phyloP scores from a whole-genome alignment of 2,888 invertebrate species.

The Noctua comes region DNA sequence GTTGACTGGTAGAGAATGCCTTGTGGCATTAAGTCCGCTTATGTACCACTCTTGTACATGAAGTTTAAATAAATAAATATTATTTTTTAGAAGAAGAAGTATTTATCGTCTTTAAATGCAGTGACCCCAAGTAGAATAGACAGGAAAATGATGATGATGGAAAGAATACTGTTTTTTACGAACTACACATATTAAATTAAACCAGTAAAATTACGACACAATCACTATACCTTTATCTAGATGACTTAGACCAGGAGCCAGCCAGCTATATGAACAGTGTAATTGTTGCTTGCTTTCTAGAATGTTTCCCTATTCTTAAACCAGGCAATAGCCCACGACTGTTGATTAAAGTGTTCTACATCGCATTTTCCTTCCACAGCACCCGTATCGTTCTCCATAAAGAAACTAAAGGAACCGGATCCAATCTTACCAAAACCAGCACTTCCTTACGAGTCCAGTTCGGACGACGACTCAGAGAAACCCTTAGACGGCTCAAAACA shows the following conservation, averaged over 20 bases:
- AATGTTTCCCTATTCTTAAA: neutral
- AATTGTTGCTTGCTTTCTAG: neutral
- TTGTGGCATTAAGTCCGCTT: too few relatives aligned
- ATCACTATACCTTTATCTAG: neutral
- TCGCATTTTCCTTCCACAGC: conserved; percentile 80
- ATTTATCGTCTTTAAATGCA: too few relatives aligned
- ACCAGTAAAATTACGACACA: neutral
- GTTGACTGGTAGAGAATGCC: too few relatives aligned
- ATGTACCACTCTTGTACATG: too few relatives aligned
- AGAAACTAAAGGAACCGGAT: conserved; percentile 94
- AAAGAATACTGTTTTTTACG: neutral
- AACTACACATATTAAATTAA: neutral
- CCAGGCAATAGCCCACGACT: neutral
- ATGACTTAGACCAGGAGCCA: neutral
- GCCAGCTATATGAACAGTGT: neutral
- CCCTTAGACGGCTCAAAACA: conserved; percentile 65
- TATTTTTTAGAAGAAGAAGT: too few relatives aligned
- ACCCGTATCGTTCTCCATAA: conserved; percentile 96
- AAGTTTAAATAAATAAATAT: too few relatives aligned
- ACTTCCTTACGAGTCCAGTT: conserved; percentile 94
- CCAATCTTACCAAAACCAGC: conserved; percentile 93
- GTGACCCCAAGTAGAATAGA: neutral
- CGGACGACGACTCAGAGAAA: conserved; percentile 91
- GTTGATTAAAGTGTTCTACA: neutral
- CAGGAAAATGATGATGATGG: neutral